Conservation (phyloP, 2,797 vertebrate species). For the Sibirionetta formosa region DNA sequence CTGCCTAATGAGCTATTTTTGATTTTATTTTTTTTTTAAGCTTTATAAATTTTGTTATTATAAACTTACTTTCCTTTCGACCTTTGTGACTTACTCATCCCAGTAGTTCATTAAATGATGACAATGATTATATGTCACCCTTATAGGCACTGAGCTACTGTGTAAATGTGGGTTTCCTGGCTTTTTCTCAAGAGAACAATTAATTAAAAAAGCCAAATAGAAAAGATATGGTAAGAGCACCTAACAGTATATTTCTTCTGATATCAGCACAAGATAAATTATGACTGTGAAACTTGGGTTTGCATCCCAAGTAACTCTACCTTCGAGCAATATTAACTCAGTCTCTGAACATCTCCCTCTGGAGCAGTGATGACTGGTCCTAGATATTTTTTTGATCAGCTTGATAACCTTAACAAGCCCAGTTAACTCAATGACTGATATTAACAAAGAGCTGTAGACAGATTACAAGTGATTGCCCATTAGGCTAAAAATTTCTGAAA, state of each 20-base stretch:
- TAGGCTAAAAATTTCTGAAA: neutral
- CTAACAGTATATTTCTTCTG: neutral
- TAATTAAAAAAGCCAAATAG: neutral
- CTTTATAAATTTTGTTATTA: neutral
- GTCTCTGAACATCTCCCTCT: neutral
- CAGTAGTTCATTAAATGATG: neutral
- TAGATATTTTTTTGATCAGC: neutral
- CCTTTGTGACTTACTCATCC: neutral
- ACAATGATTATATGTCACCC: accelerated
- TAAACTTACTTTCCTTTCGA: neutral
- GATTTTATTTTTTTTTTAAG: neutral
- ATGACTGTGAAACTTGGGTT: neutral
- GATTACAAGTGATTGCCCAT: neutral
- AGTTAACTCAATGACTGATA: neutral
- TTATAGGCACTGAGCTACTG: neutral
- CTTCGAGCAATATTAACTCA: neutral
- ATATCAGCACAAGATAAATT: neutral
- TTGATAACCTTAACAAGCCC: neutral
- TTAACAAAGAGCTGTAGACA: neutral
- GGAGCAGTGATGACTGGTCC: neutral
- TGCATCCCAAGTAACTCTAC: neutral
- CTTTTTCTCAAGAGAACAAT: neutral
- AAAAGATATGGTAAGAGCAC: neutral
- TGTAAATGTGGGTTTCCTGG: neutral
- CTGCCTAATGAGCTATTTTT: neutral